Percentiles rank a stretch among this genome's conserved stretches.
These are phyloP conservation scores for Denticeps clupeoides DNA, from an alignment of 2,797 vertebrate genomes.

Conservation along the genomic window DNA sequence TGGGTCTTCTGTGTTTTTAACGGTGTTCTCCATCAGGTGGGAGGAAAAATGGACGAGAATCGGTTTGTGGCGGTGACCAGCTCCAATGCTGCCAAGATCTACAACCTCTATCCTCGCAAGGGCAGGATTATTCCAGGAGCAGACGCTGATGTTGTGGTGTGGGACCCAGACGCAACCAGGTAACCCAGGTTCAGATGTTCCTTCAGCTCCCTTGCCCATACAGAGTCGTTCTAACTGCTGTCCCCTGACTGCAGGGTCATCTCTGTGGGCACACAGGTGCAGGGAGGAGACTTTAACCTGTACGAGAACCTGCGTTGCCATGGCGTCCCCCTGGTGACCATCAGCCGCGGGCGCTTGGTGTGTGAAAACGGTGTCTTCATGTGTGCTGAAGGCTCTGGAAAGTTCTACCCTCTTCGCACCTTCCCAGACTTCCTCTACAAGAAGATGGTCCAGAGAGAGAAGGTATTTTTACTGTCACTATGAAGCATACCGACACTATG, in stretches of 20 bases:
- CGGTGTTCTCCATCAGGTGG: too few species aligned
- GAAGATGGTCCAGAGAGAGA: conserved; percentile 96
- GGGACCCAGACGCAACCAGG: conserved; percentile 90
- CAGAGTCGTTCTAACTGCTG: background rate
- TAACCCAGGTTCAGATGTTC: conserved; percentile 28
- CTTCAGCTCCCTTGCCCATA: background rate
- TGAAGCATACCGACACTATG: background rate
- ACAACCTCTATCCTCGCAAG: conserved; percentile 89
- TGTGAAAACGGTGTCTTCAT: conserved; percentile 92
- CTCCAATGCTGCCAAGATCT: conserved; percentile 86
- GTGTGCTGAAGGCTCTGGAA: conserved; percentile 87
- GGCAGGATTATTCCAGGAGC: conserved; percentile 84
- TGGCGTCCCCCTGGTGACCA: conserved; percentile 84
- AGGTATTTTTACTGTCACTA: conserved; percentile 52
- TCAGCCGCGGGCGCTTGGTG: conserved; percentile 86
- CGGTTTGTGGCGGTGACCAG: conserved; percentile 87
- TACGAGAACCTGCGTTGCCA: conserved; percentile 91
- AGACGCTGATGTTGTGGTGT: conserved; percentile 85
- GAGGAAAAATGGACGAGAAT: conserved; percentile 92
- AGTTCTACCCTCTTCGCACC: conserved; percentile 85
- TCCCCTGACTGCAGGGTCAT: conserved; percentile 68
- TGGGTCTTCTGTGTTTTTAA: too few species aligned
- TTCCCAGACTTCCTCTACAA: conserved; percentile 94
- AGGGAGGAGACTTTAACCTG: conserved; percentile 86
- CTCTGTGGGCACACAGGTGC: conserved; percentile 82